Evolutionary conservation across 2,113 vertebrate genomes (phyloP).

Genomic region (Taurulus bubalis): DNA sequence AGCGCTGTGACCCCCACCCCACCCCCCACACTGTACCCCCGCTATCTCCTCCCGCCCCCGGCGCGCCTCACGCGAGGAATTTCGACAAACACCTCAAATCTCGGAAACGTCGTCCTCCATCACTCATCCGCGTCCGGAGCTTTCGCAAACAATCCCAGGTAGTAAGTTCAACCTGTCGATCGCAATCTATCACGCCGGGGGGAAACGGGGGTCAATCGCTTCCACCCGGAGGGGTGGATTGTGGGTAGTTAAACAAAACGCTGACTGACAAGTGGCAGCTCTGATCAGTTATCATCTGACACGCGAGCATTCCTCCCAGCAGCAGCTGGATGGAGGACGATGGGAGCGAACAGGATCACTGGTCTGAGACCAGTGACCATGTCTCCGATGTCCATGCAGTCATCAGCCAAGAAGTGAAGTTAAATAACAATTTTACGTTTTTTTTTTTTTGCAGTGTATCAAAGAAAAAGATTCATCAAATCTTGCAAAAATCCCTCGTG

Average conservation of each 20-base stretch:
- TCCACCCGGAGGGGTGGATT: not conserved
- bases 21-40: not conserved
- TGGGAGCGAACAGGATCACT: too few relatives aligned
- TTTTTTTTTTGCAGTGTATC: too few relatives aligned
- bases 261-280: constrained; percentile 29
- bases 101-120: constrained; percentile 6
- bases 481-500: too few relatives aligned
- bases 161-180: constrained; percentile 32
- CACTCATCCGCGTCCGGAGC: not conserved
- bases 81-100: constrained; percentile 4
- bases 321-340: too few relatives aligned
- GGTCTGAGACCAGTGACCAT: not conserved
- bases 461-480: too few relatives aligned
- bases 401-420: too few relatives aligned
- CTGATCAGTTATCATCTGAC: constrained; percentile 27
- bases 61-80: not conserved
- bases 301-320: not conserved
- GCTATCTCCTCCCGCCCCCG: not conserved
- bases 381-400: too few relatives aligned
- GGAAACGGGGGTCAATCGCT: not conserved
- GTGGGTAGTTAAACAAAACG: constrained; percentile 38
- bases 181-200: not conserved
- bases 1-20: not conserved
- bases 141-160: constrained; percentile 14
- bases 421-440: too few relatives aligned